Percentiles rank a stretch among this genome's conserved stretches.
Conservation (phyloP, 92 coral and sea anemone species). For the Bergia sp. region DNA sequence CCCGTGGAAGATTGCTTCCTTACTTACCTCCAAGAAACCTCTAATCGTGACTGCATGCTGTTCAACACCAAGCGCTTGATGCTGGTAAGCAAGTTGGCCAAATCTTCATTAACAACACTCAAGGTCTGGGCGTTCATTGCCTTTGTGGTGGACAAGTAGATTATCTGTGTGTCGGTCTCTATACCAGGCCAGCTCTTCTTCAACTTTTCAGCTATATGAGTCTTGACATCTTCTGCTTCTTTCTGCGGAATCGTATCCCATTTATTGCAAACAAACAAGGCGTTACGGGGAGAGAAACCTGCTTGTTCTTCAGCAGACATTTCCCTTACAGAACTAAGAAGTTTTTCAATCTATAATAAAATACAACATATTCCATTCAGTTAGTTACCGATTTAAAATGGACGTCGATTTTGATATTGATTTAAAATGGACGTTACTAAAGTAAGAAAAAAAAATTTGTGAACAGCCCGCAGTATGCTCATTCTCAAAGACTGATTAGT, state of each 20-base stretch:
- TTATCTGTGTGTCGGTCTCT: background rate
- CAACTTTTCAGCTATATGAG: background rate
- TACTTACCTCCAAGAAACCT: background rate
- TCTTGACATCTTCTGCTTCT: conserved; percentile 18
- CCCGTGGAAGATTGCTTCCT: background rate
- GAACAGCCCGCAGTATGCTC: too few species aligned
- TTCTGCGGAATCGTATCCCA: conserved; percentile 20
- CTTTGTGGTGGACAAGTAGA: conserved; percentile 30
- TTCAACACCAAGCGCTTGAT: conserved; percentile 31
- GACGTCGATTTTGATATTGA: too few species aligned
- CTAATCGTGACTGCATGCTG: background rate
- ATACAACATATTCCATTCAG: too few species aligned
- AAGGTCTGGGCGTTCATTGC: background rate
- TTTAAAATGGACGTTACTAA: too few species aligned
- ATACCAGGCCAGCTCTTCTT: too few species aligned
- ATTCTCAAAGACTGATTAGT: too few species aligned
- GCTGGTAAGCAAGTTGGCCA: background rate
- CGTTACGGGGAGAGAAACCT: conserved; percentile 2
- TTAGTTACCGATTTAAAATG: too few species aligned
- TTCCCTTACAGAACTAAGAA: background rate
- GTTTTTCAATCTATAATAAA: conserved; percentile 6
- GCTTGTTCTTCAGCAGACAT: background rate
- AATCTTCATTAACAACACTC: conserved; percentile 4
- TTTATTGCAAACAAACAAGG: background rate
- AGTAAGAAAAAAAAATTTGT: too few species aligned